Evolutionary conservation across 2,888 invertebrate genomes (phyloP).

Genomic region (Hesperia comma): DNA sequence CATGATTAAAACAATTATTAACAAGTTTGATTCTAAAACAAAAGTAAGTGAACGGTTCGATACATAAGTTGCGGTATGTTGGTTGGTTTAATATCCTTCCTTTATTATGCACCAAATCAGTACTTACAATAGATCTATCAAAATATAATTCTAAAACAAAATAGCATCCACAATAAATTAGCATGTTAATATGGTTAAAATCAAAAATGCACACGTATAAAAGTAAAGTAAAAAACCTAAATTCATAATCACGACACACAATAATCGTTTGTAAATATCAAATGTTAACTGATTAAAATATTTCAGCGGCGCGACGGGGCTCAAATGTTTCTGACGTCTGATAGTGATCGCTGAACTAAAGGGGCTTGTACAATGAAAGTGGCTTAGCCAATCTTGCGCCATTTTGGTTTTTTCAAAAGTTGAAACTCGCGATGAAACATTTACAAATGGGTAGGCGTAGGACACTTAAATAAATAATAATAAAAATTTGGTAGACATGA

Average conservation of each 20-base stretch:
- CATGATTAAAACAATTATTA: slow-evolving; percentile 73
- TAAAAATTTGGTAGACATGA: too few relatives aligned
- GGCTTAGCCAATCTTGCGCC: too few relatives aligned
- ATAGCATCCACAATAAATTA: slow-evolving; percentile 72
- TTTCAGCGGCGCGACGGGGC: slow-evolving; percentile 51
- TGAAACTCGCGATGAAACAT: too few relatives aligned
- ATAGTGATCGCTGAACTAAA: slow-evolving; percentile 43
- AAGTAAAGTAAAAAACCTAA: slow-evolving; percentile 53
- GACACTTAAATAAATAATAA: too few relatives aligned
- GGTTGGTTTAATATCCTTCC: slow-evolving; percentile 38
- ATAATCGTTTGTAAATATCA: slow-evolving; percentile 58
- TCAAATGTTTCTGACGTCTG: slow-evolving; percentile 22
- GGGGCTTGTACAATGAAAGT: too few relatives aligned
- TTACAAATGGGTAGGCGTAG: too few relatives aligned
- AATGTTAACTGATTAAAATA: slow-evolving; percentile 80
- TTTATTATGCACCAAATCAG: slow-evolving; percentile 70
- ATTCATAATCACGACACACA: slow-evolving; percentile 68
- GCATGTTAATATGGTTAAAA: slow-evolving; percentile 82
- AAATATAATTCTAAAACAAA: slow-evolving; percentile 57
- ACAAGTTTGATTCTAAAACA: slow-evolving; percentile 52
- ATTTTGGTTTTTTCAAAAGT: too few relatives aligned
- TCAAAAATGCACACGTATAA: slow-evolving; percentile 69
- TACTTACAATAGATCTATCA: slow-evolving; percentile 51
- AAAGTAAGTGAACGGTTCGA: slow-evolving; percentile 61
- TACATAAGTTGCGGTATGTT: slow-evolving; percentile 59